phyloP scores from a whole-genome alignment of 2,113 vertebrate genomes.

The Corythornis vintsioides region DNA sequence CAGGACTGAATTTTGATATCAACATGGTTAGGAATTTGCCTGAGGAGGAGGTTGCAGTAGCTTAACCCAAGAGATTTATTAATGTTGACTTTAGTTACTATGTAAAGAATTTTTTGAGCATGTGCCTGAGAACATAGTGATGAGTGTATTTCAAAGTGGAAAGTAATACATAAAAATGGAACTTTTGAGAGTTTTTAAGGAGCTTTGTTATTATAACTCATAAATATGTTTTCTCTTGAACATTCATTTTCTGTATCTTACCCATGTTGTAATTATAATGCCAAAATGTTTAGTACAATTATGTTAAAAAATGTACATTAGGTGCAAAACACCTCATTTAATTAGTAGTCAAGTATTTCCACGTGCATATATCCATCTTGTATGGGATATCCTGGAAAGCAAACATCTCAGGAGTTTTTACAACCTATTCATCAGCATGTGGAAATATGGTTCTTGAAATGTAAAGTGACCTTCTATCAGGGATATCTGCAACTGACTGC shows the following conservation, averaged over 20 bases:
- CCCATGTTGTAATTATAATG: background rate
- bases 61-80: constrained; percentile 30
- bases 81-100: constrained; percentile 39
- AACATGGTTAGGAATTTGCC: constrained; percentile 52
- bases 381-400: background rate
- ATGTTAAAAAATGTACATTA: background rate
- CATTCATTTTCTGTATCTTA: background rate
- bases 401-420: background rate
- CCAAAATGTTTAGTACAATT: background rate
- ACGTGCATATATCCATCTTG: background rate
- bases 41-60: constrained; percentile 28
- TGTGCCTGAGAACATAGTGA: constrained; percentile 40
- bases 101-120: constrained; percentile 43
- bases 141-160: constrained; percentile 40
- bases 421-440: background rate
- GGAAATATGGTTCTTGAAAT: background rate
- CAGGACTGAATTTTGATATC: background rate
- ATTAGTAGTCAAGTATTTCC: background rate
- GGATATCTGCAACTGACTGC: background rate
- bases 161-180: constrained; percentile 35
- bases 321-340: background rate
- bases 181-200: background rate
- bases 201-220: background rate
- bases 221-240: background rate
- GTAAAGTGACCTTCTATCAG: background rate